A percentile compares a stretch with the other conserved stretches of the same genome.
Evolutionary conservation across 2,113 vertebrate species (phyloP).

Genomic region (Notiomystis cincta): DNA sequence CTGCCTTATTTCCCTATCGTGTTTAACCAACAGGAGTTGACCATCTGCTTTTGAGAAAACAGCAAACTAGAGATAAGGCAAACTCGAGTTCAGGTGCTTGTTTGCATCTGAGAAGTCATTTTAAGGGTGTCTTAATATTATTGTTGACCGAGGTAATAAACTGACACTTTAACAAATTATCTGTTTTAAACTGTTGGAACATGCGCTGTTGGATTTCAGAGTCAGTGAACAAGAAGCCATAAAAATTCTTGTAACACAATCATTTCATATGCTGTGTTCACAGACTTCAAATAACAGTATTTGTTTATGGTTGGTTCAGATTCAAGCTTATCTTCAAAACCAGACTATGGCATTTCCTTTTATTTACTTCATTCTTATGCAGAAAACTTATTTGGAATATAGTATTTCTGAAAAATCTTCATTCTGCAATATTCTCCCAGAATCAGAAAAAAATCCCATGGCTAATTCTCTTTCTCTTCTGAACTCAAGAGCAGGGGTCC

Average conservation of each 20-base stretch:
- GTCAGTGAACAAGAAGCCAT: background rate
- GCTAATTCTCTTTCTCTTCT: background rate
- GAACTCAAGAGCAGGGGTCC: background rate
- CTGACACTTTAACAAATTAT: background rate
- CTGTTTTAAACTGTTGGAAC: background rate
- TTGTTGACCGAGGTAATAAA: background rate
- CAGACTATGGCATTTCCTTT: background rate
- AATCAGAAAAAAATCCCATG: background rate
- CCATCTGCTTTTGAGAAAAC: background rate
- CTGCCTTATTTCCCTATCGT: background rate
- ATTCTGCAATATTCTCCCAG: background rate
- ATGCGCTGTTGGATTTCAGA: background rate
- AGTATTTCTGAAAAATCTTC: background rate
- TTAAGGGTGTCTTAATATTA: background rate
- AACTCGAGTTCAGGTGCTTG: accelerated
- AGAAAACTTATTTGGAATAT: background rate
- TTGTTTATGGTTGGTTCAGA: background rate
- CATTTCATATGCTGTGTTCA: background rate
- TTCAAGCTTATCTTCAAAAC: conserved; percentile 4
- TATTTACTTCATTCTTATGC: background rate
- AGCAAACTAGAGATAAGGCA: background rate
- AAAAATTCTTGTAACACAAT: background rate
- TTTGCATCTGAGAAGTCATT: background rate
- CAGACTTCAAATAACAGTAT: background rate
- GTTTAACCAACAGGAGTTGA: background rate